Base-by-base conservation (phyloP, 2,797 vertebrate genomes). In the Erithacus rubecula region DNA sequence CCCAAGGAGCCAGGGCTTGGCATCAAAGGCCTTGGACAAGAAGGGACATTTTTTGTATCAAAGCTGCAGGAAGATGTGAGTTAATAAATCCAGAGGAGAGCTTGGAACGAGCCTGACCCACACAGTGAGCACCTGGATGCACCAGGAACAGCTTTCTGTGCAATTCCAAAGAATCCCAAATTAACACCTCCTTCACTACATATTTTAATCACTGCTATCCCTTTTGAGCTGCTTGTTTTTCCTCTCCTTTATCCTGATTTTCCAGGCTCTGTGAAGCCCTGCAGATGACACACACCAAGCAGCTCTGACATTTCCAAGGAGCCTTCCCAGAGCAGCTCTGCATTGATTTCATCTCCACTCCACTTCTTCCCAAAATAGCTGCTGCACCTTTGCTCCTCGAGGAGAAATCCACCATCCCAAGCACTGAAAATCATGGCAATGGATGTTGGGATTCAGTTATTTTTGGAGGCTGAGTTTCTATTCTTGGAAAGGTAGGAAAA, bases 391-490 rank as follows among this genome's bases (percentile, higher is more conserved):
- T 47, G 62, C 76, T 71, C 64, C 92, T 87, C 49, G 0, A 68
- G 49, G n/a, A 88, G 55, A 62, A 95, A 90, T 39, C 55, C 76
- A 63, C 62, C 55, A 21, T 37, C 51, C 51, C 82, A 32, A 69
- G 68, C 81, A 12, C 46, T n/a, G 29, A 81, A 89, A 65, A 15
- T 39, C 76, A 15, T 26, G 64, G 67, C 2, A 6, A 68, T 46
- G 41, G 44, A 51, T 15, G 13, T 2, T 63, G 71, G 62, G n/a
- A 55, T 75, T 71, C 47, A 67, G 24, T 86, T 92, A 91, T 81
- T 83, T 96, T 70, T 69, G 62, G 93, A 94, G 69, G 47, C 22
- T 3, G 23, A 32, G 58, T 30, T 91, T 95, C 87, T 95, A 83
- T 90, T 89, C 83, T 90, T 34, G 69, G 95, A 72, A 12, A n/a